Evolutionary conservation across 2,113 vertebrate species (phyloP), one percentile per base, ranked within the genome.

Genomic region (Upupa epops): DNA sequence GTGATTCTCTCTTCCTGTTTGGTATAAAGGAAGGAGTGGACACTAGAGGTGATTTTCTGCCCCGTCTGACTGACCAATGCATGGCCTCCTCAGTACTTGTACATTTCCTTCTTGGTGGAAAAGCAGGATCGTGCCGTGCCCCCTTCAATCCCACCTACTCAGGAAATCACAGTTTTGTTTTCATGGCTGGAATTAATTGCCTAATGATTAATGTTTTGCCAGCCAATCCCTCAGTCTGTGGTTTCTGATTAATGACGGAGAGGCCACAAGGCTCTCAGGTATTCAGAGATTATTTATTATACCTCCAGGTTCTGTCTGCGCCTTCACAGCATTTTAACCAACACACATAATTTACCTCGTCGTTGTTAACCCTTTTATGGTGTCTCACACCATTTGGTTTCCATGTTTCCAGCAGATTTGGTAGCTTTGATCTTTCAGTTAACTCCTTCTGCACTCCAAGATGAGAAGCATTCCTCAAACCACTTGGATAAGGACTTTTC

Each of bases 211-310:
- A 90, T 91, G 72, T 91, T 92, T 95, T 93, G 75, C 93, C 72
- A 92, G 81, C 87, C 89, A 81, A 93, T 94, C 88, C 81, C 70
- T 58, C 42, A 60, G 70, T 73, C 59, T 87, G 88, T 88, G 86
- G 96, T 89, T 97, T 96, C 92, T 96, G 96, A 95, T 96, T 93
- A 96, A 95, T 91, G 83, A 91, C 61, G 59, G 15, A 65, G 88
- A 92, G 96, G 92, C 90, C 83, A 88, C 89, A 96, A 88, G 83
- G 88, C 91, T 80, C 76, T 45, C 83, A 72, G 80, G 88, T 84
- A 87, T 83, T 92, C 91, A 77, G 74, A 69, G 88, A 90, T 86
- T 95, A 93, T 93, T 92, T 94, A 94, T 95, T 86, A 66, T 51
- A 83, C 70, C 94, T 92, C 65, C 81, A 72, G 95, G 94, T 90